phyloP scores from a whole-genome alignment of 2,888 invertebrate species.

The Beris morrisii region DNA sequence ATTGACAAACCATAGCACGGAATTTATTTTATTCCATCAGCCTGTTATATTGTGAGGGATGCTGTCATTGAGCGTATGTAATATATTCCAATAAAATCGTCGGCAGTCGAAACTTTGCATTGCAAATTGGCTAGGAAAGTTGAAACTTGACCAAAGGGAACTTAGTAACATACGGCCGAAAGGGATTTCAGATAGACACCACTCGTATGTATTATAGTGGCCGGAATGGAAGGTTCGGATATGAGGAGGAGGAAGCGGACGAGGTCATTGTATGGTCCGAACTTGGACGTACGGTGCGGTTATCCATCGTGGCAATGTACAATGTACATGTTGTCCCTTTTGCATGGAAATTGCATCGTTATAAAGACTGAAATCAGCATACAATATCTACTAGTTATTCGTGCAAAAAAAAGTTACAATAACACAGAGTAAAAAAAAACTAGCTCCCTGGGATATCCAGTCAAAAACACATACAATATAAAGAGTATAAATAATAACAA shows the following conservation, averaged over 20 bases:
- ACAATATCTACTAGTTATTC: constrained; percentile 24
- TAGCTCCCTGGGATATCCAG: not conserved
- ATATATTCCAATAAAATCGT: constrained; percentile 31
- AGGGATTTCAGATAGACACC: not conserved
- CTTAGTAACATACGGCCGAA: not conserved
- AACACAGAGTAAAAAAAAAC: constrained; percentile 24
- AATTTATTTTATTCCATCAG: constrained; percentile 13
- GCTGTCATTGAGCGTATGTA: not conserved
- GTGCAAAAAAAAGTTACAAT: constrained; percentile 18
- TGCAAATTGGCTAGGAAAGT: constrained; percentile 27
- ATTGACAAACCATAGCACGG: constrained; percentile 21
- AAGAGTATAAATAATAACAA: not conserved
- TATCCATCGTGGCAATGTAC: constrained; percentile 11
- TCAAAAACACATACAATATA: not conserved
- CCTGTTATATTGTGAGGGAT: not conserved
- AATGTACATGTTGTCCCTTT: constrained; percentile 22
- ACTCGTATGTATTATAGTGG: no score
- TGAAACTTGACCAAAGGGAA: constrained; percentile 24
- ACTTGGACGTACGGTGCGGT: not conserved
- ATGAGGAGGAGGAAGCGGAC: not conserved
- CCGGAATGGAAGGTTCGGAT: not conserved
- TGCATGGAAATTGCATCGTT: constrained; percentile 32
- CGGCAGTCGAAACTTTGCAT: constrained; percentile 21
- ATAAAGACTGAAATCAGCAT: constrained; percentile 31
- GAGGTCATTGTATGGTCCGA: not conserved